Conservation (phyloP, 2,888 invertebrate species). For the Ophion costatus region DNA sequence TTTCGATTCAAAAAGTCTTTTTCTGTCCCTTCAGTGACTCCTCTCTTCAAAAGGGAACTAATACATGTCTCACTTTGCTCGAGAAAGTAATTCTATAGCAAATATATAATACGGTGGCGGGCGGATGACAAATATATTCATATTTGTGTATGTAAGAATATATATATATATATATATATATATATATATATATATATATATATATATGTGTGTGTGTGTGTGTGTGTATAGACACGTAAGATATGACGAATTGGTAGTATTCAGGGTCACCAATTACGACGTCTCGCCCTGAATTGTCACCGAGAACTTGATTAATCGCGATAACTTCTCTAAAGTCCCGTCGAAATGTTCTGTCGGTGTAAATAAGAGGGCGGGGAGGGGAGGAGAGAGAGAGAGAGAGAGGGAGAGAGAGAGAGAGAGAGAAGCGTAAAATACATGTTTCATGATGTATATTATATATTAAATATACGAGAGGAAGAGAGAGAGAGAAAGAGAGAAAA, state of each 20-base stretch:
- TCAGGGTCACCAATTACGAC: slow-evolving; percentile 66
- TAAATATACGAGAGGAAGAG: neutral
- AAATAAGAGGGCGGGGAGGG: neutral
- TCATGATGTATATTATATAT: slow-evolving; percentile 44
- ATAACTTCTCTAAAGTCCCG: slow-evolving; percentile 42
- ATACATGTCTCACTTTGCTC: slow-evolving; percentile 41
- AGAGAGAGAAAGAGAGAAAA: slow-evolving; percentile 67
- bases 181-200: neutral
- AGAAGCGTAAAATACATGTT: slow-evolving; percentile 57
- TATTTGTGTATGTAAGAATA: neutral
- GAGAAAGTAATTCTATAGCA: slow-evolving; percentile 50
- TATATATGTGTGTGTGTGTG: neutral
- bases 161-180: neutral
- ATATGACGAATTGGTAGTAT: slow-evolving; percentile 66
- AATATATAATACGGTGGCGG: slow-evolving; percentile 38
- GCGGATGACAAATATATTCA: slow-evolving; percentile 46
- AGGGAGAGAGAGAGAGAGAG: slow-evolving; percentile 10
- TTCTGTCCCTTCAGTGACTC: slow-evolving; percentile 18
- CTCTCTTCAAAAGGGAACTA: slow-evolving; percentile 21
- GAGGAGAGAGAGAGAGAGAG: slow-evolving; percentile 14
- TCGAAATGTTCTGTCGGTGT: slow-evolving; percentile 19
- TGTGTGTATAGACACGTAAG: slow-evolving; percentile 15
- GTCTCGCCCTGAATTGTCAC: slow-evolving; percentile 63
- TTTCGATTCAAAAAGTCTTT: slow-evolving; percentile 49
- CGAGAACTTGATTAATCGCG: slow-evolving; percentile 63